These are phyloP conservation scores for Drosophila azteca DNA, from an alignment of 1,140 invertebrate genomes.

Conservation along the genomic window DNA sequence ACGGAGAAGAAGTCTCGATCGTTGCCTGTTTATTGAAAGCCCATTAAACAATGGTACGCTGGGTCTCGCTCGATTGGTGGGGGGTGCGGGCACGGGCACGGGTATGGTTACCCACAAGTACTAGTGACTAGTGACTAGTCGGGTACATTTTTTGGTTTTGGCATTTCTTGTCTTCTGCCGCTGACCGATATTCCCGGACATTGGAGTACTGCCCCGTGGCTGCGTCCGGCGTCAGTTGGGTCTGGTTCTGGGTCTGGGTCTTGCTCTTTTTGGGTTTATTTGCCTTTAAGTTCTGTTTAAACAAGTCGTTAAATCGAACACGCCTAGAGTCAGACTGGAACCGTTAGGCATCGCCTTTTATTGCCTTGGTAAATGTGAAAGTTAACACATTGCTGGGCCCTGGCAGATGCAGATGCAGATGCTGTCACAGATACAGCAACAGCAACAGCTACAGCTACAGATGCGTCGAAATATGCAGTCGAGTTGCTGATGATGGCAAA, in stretches of 20 bases:
- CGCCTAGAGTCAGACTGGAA: slow-evolving; percentile 31
- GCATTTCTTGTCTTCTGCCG: slow-evolving; percentile 27
- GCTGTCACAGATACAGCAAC: neutral
- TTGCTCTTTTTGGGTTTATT: slow-evolving; percentile 68
- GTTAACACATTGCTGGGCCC: slow-evolving; percentile 62
- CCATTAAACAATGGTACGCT: slow-evolving; percentile 72
- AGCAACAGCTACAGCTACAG: neutral
- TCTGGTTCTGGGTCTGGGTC: slow-evolving; percentile 3
- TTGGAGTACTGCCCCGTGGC: slow-evolving; percentile 15
- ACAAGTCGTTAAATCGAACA: slow-evolving; percentile 74
- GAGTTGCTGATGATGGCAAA: slow-evolving; percentile 30
- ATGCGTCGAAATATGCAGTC: slow-evolving; percentile 37
- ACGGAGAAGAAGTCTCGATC: slow-evolving; percentile 3
- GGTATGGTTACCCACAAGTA: slow-evolving; percentile 46
- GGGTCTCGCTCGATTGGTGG: neutral
- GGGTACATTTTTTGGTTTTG: slow-evolving; percentile 33
- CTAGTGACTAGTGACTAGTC: slow-evolving; percentile 21
- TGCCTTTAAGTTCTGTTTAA: slow-evolving; percentile 69
- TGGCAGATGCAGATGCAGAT: slow-evolving; percentile 25
- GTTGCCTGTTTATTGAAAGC: slow-evolving; percentile 71
- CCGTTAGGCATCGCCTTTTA: slow-evolving; percentile 51
- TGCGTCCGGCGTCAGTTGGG: neutral
- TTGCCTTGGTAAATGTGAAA: slow-evolving; percentile 65
- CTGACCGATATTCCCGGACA: slow-evolving; percentile 70
- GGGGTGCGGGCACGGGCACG: too few relatives aligned